Base-by-base conservation (phyloP, 1,140 invertebrate genomes). In the Xylocopa sonorina region DNA sequence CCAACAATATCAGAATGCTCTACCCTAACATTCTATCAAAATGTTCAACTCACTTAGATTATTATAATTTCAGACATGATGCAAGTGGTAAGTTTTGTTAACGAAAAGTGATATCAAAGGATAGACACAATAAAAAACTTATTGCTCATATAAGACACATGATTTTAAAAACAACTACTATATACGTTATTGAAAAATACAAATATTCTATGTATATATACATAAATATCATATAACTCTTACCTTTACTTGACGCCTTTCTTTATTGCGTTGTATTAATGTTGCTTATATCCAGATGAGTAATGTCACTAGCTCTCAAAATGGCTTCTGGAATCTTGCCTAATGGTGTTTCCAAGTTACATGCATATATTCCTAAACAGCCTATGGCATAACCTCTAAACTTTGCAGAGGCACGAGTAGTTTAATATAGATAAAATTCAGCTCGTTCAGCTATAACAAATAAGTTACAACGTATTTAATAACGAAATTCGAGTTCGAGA, bases 161-260 rank as follows among this genome's bases (percentile, higher is more conserved):
- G 67, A 98, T 99, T 87, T 99, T 97, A 95, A 98, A 99, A 93
- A 98, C 99, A 41, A 99, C 99, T 91, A 98, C 97, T 80, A 58
- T 87, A 57, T 81, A 88, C 82, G 68, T 88, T 86, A 85, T 77
- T 84, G 66, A 51, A 81, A n/a, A 82, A 84, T 83, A 81, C 79
- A 85, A 48, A 53, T 79, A 79, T 81, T 74, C 71, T 88, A 80
- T 83, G 7, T 86, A 86, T 68, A 18, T 50, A 57, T 29, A 53
- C 58, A 60, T 63, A 0, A 63, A 12, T 48, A 9, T 57, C 16
- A 29, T n/a, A 1, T 43, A 16, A 38, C 57, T 29, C 32, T 67
- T 50, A 77, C 72, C 62, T 43, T 50, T 21, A 18, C 3, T 69
- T 48, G 1, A 50, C 38, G 32, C n/a, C n/a, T n/a, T n/a, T 67